Evolutionary conservation across 2,888 invertebrate genomes (phyloP).

Genomic region (Thumatha senex): DNA sequence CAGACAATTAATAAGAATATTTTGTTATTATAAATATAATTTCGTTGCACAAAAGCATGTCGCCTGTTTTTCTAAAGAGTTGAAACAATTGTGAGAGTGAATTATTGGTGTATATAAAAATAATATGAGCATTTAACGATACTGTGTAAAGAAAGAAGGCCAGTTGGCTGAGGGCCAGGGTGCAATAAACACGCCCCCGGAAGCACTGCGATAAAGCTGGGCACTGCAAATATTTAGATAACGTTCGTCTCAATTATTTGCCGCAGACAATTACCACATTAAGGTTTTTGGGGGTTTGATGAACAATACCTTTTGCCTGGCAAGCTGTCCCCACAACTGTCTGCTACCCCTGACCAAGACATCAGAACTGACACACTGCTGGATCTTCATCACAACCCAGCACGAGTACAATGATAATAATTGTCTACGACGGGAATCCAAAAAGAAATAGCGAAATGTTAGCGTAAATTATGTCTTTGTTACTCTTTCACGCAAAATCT

Average conservation of each 20-base stretch:
- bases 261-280: background rate
- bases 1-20: conserved; percentile 30
- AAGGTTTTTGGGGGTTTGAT: conserved; percentile 8
- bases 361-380: too few relatives aligned
- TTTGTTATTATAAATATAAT: conserved; percentile 29
- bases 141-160: conserved; percentile 58
- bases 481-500: too few relatives aligned
- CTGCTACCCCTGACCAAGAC: too few relatives aligned
- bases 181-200: conserved; percentile 61
- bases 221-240: conserved; percentile 47
- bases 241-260: conserved; percentile 26
- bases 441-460: too few relatives aligned
- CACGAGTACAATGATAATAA: too few relatives aligned
- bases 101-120: conserved; percentile 51
- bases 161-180: conserved; percentile 68
- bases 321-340: background rate
- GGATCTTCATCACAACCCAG: too few relatives aligned
- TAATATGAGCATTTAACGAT: conserved; percentile 63
- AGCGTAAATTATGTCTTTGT: too few relatives aligned
- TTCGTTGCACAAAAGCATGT: conserved; percentile 31
- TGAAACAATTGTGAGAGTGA: conserved; percentile 51
- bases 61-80: conserved; percentile 44
- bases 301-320: conserved; percentile 4
- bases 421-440: too few relatives aligned
- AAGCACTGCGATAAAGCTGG: conserved; percentile 53